Evolutionary conservation across 2,113 vertebrate genomes (phyloP).

Genomic region (Urocynchramus pylzowi): DNA sequence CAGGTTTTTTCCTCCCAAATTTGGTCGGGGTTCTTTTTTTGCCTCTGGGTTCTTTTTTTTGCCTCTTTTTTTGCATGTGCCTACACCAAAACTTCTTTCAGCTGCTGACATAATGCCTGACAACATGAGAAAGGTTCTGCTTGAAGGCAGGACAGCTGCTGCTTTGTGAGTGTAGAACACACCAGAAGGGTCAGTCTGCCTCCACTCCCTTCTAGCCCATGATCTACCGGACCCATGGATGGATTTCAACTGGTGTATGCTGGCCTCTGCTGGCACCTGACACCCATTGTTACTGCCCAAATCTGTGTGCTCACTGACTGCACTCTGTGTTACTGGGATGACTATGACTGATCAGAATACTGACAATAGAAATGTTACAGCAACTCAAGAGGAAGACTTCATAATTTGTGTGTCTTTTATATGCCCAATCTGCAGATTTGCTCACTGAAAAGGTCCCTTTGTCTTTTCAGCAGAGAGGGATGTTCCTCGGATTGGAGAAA

Average conservation of each 20-base stretch:
- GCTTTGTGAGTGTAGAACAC: constrained; percentile 7
- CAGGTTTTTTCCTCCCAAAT: not conserved
- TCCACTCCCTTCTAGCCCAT: not conserved
- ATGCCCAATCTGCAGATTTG: not conserved
- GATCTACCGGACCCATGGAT: not conserved
- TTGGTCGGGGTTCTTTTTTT: not conserved
- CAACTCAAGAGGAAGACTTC: not conserved
- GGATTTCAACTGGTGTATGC: constrained; percentile 20
- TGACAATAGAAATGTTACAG: not conserved
- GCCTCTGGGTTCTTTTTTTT: not conserved
- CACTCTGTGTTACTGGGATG: not conserved
- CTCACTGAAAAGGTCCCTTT: not conserved
- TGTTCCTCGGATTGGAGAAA: constrained; percentile 85
- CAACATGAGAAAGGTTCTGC: not conserved
- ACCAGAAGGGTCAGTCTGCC: not conserved
- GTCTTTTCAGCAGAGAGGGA: not conserved
- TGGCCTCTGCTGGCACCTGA: constrained; percentile 51
- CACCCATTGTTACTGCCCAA: not conserved
- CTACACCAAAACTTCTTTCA: constrained; percentile 14
- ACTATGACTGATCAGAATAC: not conserved
- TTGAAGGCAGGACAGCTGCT: constrained; percentile 6
- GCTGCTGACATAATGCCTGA: not conserved
- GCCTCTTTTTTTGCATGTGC: not conserved
- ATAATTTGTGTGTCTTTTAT: not conserved
- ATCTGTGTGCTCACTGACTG: not conserved